Base-by-base conservation (phyloP, 2,888 invertebrate genomes). In the Leucozona laternaria region DNA sequence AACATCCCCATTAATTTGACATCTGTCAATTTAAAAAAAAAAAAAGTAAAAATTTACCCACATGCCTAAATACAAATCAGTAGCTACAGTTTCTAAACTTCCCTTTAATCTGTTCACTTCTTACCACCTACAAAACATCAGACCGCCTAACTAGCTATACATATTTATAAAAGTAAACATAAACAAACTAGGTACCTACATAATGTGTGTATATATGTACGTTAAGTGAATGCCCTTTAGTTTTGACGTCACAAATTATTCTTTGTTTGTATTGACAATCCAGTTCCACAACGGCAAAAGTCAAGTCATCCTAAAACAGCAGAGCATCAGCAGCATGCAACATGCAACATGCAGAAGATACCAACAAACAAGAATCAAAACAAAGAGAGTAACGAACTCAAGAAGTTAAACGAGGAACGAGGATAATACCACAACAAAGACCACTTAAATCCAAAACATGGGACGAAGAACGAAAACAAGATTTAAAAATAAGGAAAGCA, bases 311-410 rank as follows among this genome's bases (percentile, higher is more conserved):
- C 6, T 37, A 7, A 66, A 25, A 28, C 70, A 64, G 34, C 37
- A 43, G n/a, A 62, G n/a, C 45, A 75, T 11, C 43, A 43, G 50
- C 17, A 53, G 58, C 22, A 73, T 20, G 45, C 37, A 34, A 34
- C 62, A 45, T 25, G 28, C 48, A 34, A 55, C 53, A 45, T 25
- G 25, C 34, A 70, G 28, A 57, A 31, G 58, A 57, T 50, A 64
- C 55, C 71, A 79, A 80, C 80, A 80, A 77, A 80, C 76, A 25
- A 77, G 85, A 85, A 85, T 77, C 85, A 85, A 85, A 85, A 85
- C 85, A 85, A 85, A 78, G 85, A 81, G 85, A 70, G 77, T 81
- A 85, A 81, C 73, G 85, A 85, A 85, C 85, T 43, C 85, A 57
- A 73, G 40, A 66, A 58, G 10, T 58, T 25, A 25, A 3, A 25